These are phyloP conservation scores for Sinonovacula constricta DNA, from an alignment of 1,140 invertebrate species.

Conservation along the genomic window DNA sequence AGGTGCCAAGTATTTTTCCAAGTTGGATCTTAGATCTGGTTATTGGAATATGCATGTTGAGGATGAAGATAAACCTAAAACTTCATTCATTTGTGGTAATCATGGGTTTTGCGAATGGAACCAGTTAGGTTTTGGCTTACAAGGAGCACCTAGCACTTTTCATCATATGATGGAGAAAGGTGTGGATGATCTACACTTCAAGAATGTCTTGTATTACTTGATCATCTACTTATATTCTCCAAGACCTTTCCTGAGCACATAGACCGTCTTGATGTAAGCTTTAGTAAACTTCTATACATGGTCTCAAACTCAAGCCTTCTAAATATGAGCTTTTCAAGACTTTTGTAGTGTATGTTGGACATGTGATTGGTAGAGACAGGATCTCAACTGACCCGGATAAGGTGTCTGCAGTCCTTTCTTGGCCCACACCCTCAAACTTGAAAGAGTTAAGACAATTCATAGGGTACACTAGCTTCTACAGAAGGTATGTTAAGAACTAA, in stretches of 20 bases:
- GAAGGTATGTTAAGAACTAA: no score
- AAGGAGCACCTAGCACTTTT: no score
- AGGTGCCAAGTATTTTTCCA: no score
- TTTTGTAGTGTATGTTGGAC: background rate
- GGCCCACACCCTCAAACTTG: no score
- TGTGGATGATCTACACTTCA: constrained; percentile 17
- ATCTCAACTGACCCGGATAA: no score
- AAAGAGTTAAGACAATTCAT: constrained; percentile 16
- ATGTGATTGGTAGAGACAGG: no score
- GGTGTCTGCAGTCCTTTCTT: no score
- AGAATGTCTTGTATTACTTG: constrained; percentile 23
- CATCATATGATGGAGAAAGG: constrained; percentile 25
- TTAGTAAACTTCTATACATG: background rate
- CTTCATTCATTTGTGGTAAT: constrained; percentile 57
- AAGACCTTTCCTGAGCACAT: background rate
- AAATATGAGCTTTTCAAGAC: constrained; percentile 17
- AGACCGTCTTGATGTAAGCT: background rate
- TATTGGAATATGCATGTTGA: constrained; percentile 76
- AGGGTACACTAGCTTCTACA: constrained; percentile 13
- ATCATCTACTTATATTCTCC: constrained; percentile 8
- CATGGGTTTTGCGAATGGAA: constrained; percentile 42
- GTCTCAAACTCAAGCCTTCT: constrained; percentile 7
- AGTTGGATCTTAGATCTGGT: no score
- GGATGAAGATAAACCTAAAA: constrained; percentile 70
- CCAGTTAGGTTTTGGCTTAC: constrained; percentile 1